These are phyloP conservation scores for Meda fulgida DNA, from an alignment of 2,797 vertebrate genomes.

Conservation along the genomic window DNA sequence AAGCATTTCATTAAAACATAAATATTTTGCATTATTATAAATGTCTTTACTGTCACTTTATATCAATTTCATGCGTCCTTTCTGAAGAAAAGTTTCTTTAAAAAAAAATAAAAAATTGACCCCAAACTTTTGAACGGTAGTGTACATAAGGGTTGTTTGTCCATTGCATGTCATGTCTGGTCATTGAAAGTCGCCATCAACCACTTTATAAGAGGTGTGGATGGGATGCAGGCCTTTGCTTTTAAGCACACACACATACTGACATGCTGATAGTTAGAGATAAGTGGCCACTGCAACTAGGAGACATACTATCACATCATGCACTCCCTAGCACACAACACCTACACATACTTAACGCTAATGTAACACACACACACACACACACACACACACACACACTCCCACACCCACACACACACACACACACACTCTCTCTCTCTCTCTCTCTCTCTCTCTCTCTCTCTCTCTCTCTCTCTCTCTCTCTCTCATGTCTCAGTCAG, in stretches of 20 bases:
- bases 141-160: neutral
- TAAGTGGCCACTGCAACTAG: conserved; percentile 26
- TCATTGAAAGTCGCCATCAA: conserved; percentile 39
- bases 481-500: neutral
- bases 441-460: too few relatives aligned
- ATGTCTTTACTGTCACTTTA: too few relatives aligned
- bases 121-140: too few relatives aligned
- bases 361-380: conserved; percentile 29
- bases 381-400: too few relatives aligned
- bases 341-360: conserved; percentile 42
- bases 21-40: too few relatives aligned
- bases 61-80: too few relatives aligned
- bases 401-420: neutral
- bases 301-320: conserved; percentile 48
- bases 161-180: conserved; percentile 32
- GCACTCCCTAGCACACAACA: conserved; percentile 48
- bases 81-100: too few relatives aligned
- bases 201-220: conserved; percentile 36
- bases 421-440: too few relatives aligned
- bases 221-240: conserved; percentile 16
- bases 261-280: conserved; percentile 8
- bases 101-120: too few relatives aligned
- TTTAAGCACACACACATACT: conserved; percentile 14
- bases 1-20: too few relatives aligned
- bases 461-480: too few relatives aligned